These are phyloP conservation scores for Chelonus formosanus DNA, from an alignment of 2,888 invertebrate species.

Conservation along the genomic window DNA sequence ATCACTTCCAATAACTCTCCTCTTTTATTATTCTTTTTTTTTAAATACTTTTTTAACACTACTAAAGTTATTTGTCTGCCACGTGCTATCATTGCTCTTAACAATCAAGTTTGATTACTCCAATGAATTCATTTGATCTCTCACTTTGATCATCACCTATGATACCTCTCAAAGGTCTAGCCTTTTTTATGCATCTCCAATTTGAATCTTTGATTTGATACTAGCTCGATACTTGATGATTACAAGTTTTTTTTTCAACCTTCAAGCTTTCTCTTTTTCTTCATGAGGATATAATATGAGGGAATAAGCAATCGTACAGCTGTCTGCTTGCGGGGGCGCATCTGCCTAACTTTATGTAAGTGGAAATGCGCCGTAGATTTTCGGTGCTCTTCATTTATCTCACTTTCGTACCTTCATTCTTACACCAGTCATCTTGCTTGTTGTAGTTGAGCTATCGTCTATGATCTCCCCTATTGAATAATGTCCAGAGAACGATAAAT, in stretches of 20 bases:
- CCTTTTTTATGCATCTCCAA: too few relatives aligned
- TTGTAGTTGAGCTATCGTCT: conserved; percentile 6
- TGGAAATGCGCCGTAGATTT: conserved; percentile 34
- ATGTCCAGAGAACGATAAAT: conserved; percentile 20
- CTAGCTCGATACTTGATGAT: too few relatives aligned
- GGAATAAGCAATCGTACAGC: conserved; percentile 55
- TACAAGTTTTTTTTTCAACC: conserved; percentile 9
- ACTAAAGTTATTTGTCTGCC: too few relatives aligned
- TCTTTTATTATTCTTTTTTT: conserved; percentile 14
- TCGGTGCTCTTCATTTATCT: conserved; percentile 28
- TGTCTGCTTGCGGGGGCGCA: conserved; percentile 59
- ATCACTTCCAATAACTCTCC: conserved; percentile 18
- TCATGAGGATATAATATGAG: conserved; percentile 9
- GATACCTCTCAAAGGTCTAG: too few relatives aligned
- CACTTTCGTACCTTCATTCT: conserved; percentile 3
- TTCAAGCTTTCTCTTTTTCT: conserved; percentile 1
- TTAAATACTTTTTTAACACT: background rate
- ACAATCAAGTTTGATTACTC: too few relatives aligned
- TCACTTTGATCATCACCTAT: too few relatives aligned
- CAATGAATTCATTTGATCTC: too few relatives aligned
- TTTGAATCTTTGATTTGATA: too few relatives aligned
- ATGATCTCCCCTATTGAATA: conserved; percentile 18
- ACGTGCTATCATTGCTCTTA: too few relatives aligned
- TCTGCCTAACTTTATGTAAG: conserved; percentile 48
- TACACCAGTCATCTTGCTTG: background rate